A percentile compares a stretch with the other conserved stretches of the same genome.
Conservation (phyloP, 2,888 invertebrate genomes). For the Synergus itoensis region DNA sequence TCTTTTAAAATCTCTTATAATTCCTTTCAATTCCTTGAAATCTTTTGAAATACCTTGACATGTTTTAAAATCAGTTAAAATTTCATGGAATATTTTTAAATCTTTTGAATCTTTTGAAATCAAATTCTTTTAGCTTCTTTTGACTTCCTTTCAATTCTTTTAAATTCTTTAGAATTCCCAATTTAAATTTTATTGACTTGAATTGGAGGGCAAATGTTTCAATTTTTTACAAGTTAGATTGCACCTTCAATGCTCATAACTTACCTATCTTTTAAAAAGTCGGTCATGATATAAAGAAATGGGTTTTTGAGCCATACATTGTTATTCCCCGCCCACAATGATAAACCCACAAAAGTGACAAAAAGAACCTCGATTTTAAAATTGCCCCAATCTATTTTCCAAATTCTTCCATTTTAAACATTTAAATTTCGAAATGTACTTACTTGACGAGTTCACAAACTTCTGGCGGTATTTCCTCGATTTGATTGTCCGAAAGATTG, state of each 20-base stretch:
- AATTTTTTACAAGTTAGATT: background rate
- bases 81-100: too few relatives aligned
- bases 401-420: too few relatives aligned
- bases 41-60: too few relatives aligned
- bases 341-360: background rate
- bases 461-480: conserved; percentile 83
- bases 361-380: background rate
- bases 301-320: background rate
- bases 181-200: too few relatives aligned
- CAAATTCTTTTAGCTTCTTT: too few relatives aligned
- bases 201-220: too few relatives aligned
- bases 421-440: conserved; percentile 67
- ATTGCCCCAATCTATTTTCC: background rate
- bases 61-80: too few relatives aligned
- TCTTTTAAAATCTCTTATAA: too few relatives aligned
- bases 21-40: too few relatives aligned
- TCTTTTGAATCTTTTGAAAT: too few relatives aligned
- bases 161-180: too few relatives aligned
- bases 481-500: conserved; percentile 85
- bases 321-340: background rate
- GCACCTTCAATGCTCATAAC: background rate
- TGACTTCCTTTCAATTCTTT: too few relatives aligned
- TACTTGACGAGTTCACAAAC: conserved; percentile 82
- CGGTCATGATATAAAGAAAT: background rate
- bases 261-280: background rate